Evolutionary conservation across 2,888 invertebrate species (phyloP), one percentile per base, ranked within the genome.

Genomic region (Latrodectus hesperus): DNA sequence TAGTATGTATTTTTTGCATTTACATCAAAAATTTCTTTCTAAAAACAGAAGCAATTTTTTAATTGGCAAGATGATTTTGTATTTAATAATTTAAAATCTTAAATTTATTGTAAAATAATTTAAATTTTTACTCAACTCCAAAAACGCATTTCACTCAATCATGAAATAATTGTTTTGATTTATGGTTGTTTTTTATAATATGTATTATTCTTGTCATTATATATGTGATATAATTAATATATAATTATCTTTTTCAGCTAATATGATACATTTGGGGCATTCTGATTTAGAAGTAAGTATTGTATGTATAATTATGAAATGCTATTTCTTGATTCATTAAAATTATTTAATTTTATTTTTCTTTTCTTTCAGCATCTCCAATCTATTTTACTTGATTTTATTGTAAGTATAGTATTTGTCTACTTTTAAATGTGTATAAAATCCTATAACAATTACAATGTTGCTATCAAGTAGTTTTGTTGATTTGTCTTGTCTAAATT

Each of bases 191-290:
- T 65, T 65, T 16, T 74, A 55, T 10, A 55, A 16, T 16, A 26
- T 5, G 22, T 26, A 1, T 55, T n/a, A 38, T 71, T 64, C 12
- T n/a, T n/a, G 49, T 70, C n/a, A 17, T 14, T 60, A 38, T 38
- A 38, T 38, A 38, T 38, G 38, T 6, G 6, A 38, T 38, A 38
- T 1, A 6, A 38, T 38, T 22, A 22, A 38, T 38, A 22, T 38
- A 3, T 38, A 38, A 38, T 80, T 71, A 89, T 80, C 84, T 75
- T 52, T 91, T 90, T 60, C 90, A 92, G 92, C 92, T 65, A 92
- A 92, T 90, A 89, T 92, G 76, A 92, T 92, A 86, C 92, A 92
- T 80, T 90, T 92, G 75, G 92, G 92, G 17, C 90, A 91, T 84
- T 89, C 90, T 64, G 92, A 93, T 88, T 90, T 92, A 78, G 92